Evolutionary conservation across 2,797 vertebrate species (phyloP).

Genomic region (Sciurus vulgaris): DNA sequence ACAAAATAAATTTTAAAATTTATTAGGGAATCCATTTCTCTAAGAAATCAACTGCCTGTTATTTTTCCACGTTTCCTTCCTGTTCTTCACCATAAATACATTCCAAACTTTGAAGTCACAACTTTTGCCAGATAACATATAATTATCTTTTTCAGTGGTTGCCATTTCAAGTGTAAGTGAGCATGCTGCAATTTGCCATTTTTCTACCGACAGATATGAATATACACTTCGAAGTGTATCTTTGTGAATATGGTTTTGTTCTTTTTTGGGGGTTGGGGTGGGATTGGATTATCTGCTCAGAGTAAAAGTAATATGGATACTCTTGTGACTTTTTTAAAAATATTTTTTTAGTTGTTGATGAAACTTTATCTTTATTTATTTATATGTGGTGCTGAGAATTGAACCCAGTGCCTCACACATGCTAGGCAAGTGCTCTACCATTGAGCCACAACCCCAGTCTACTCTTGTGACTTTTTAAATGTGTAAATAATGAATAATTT

Average conservation of each 20-base stretch:
- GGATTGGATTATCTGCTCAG: not conserved
- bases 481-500: not conserved
- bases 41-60: not conserved
- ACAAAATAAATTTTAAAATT: no score
- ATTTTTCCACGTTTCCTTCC: not conserved
- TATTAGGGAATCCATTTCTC: not conserved
- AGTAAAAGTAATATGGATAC: not conserved
- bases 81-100: not conserved
- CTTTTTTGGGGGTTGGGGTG: not conserved
- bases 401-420: no score
- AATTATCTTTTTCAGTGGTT: not conserved
- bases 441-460: no score
- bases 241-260: not conserved
- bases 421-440: no score
- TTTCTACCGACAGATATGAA: not conserved
- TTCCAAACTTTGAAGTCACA: not conserved
- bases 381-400: no score
- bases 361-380: no score
- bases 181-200: not conserved
- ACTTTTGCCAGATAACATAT: not conserved
- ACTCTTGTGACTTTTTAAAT: not conserved
- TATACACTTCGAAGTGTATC: no score
- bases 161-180: not conserved
- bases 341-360: no score
- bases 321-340: not conserved